Evolutionary conservation across 2,113 vertebrate species (phyloP).

Genomic region (Ictidomys tridecemlineatus): DNA sequence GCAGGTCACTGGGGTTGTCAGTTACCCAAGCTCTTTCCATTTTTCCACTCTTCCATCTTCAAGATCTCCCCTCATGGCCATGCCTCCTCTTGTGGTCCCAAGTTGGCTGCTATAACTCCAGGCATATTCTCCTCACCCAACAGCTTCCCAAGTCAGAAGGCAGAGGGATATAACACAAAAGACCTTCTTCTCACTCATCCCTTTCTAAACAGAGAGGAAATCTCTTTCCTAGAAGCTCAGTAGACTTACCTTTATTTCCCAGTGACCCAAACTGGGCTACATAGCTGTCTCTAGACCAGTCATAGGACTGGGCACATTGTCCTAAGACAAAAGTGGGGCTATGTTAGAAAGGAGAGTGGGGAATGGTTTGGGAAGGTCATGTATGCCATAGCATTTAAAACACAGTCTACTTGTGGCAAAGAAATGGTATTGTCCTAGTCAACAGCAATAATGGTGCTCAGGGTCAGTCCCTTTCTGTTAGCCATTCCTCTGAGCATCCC

Average conservation of each 20-base stretch:
- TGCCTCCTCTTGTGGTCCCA: background rate
- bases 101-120: too few species aligned
- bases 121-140: background rate
- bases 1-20: background rate
- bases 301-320: background rate
- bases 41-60: background rate
- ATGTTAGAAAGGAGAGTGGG: background rate
- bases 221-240: background rate
- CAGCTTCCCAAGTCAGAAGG: background rate
- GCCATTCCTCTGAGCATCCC: background rate
- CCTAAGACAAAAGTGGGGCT: background rate
- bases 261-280: background rate
- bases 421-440: background rate
- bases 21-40: background rate
- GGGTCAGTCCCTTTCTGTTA: background rate
- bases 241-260: conserved; percentile 12
- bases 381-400: background rate
- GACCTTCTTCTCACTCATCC: background rate
- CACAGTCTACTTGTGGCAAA: background rate
- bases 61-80: background rate
- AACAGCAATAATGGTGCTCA: background rate
- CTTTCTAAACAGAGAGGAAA: background rate
- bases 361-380: background rate
- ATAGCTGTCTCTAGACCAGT: background rate
- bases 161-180: background rate